Conservation (phyloP, 2,113 vertebrate species). For the Polypterus bichir region DNA sequence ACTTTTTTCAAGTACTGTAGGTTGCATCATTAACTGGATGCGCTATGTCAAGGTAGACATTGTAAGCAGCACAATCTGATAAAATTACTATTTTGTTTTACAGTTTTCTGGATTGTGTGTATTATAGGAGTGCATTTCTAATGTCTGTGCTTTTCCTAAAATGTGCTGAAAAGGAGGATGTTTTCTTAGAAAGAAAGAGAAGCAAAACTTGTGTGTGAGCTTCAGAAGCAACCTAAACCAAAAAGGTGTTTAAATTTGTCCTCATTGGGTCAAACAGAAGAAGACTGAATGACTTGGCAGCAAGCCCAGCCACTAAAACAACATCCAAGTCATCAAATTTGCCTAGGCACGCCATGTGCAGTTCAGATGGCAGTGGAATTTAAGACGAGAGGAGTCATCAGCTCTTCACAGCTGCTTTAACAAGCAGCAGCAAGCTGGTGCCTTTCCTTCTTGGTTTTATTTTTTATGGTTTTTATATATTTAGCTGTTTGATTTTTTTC, state of each 20-base stretch:
- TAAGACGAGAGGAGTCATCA: slow-evolving; percentile 50
- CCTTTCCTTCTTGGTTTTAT: not conserved
- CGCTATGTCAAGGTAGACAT: no score
- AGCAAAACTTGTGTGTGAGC: no score
- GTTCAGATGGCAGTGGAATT: slow-evolving; percentile 72
- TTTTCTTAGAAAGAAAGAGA: no score
- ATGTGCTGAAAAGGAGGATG: no score
- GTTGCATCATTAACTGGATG: no score
- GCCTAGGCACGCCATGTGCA: slow-evolving; percentile 67
- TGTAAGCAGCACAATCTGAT: no score
- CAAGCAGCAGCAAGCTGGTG: slow-evolving; percentile 2
- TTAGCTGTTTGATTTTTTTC: slow-evolving; percentile 5
- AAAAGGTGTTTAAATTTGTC: slow-evolving; percentile 47
- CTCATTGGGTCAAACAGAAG: slow-evolving; percentile 49
- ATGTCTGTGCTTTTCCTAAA: no score
- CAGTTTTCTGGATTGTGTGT: no score
- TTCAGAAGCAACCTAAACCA: slow-evolving; percentile 39
- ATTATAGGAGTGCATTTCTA: no score
- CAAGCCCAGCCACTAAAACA: slow-evolving; percentile 47
- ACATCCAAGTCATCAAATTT: slow-evolving; percentile 54
- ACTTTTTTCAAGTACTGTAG: no score
- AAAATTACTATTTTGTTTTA: no score
- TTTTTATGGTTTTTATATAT: slow-evolving; percentile 10
- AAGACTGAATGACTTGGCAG: slow-evolving; percentile 50
- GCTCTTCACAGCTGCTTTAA: slow-evolving; percentile 21